A percentile compares a stretch with the other conserved stretches of the same genome.
phyloP scores from a whole-genome alignment of 2,888 invertebrate species.

The Apeira syringaria region DNA sequence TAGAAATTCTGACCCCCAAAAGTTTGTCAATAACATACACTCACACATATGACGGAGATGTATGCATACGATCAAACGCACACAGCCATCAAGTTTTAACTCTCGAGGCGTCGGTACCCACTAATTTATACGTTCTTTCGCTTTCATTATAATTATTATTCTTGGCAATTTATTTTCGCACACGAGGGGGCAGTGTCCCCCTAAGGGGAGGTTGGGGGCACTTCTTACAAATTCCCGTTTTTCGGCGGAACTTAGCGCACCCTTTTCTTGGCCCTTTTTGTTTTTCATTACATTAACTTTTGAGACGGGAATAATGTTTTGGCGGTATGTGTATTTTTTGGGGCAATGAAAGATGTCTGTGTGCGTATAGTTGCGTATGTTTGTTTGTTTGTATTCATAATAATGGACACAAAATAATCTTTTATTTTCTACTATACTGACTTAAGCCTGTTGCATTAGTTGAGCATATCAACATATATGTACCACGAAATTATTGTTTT shows the following conservation, averaged over 20 bases:
- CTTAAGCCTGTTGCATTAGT: too few species aligned
- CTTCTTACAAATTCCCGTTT: constrained; percentile 84
- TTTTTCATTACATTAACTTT: constrained; percentile 84
- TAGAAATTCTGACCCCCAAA: background rate
- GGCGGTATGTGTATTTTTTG: constrained; percentile 66
- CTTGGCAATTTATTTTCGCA: constrained; percentile 84
- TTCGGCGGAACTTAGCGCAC: constrained; percentile 83
- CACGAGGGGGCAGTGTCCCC: constrained; percentile 76
- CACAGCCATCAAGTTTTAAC: constrained; percentile 54
- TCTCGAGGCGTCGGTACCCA: constrained; percentile 72
- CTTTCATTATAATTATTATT: constrained; percentile 84
- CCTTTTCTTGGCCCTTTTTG: constrained; percentile 84
- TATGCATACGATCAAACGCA: constrained; percentile 44
- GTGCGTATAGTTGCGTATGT: background rate
- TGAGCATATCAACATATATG: too few species aligned
- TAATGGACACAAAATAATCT: too few species aligned
- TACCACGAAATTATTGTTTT: too few species aligned
- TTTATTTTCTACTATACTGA: too few species aligned
- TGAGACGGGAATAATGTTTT: constrained; percentile 78
- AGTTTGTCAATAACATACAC: constrained; percentile 12
- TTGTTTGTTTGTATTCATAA: background rate
- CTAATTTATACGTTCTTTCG: constrained; percentile 84
- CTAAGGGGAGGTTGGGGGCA: constrained; percentile 54
- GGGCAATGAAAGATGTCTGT: constrained; percentile 50
- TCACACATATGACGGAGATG: constrained; percentile 25